Base-by-base conservation (phyloP, 2,888 invertebrate genomes). In the Clitarchus hookeri region DNA sequence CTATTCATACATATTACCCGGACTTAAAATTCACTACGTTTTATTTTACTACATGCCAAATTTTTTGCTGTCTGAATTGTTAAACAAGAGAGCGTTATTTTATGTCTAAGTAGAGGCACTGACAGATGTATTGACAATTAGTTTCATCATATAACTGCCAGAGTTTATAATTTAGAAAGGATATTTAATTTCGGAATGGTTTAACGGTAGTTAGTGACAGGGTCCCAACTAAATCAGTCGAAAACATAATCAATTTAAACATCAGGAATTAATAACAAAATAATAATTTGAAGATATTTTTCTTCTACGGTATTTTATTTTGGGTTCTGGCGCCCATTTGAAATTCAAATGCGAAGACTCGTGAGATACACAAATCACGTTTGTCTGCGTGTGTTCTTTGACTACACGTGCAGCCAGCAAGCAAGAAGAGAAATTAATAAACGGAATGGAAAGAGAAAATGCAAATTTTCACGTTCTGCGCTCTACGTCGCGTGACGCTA, bases 401-500 rank as follows among this genome's bases (percentile, higher is more conserved):
- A n/a, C 8, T 9, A 65, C 65, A 65, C 65, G 65, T 9, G 65
- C 19, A 65, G 65, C 65, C 65, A 65, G 65, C 6, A 48, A 8
- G 48, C 48, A 8, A 48, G 65, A 23, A 65, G n/a, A 65, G 8
- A 65, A 65, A 65, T n/a, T 1, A n/a, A 65, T 8, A 8, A 19
- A 65, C 65, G 65, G 65, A 19, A 65, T 1, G 16, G 8, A 65
- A 23, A 65, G 65, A 65, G 65, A 23, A n/a, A 65, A 65, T 23
- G 65, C 65, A 65, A 65, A 65, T 65, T 11, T 48, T 65, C 23
- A 19, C 11, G 65, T 19, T 65, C 65, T 19, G 8, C 16, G 65
- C 65, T n/a, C 65, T 19, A n/a, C 65, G 65, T 65, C 65, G 65
- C 65, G 65, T 65, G 65, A 65, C 65, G 65, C 23, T 65, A 65